Base-by-base conservation (phyloP, 2,113 vertebrate species). In the Ovis canadensis region DNA sequence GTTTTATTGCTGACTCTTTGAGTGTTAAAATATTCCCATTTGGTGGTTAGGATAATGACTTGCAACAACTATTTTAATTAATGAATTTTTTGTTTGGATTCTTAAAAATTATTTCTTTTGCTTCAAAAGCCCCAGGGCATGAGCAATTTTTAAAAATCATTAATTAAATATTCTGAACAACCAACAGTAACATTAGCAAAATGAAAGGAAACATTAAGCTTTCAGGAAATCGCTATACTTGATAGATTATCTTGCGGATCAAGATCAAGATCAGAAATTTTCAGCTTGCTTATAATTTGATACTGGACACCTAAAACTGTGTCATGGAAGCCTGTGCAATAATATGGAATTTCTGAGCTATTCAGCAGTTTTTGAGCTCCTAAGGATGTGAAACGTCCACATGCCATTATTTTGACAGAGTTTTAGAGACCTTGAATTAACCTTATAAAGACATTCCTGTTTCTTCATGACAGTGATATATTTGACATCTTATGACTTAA, bases 101-200 rank as follows among this genome's bases (percentile, higher is more conserved):
- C 97, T 90, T 25, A 52, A 95, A 96, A 98, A 74, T 40, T 94
- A 84, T 84, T 55, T 96, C 80, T 97, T 98, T 97, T 97, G 80
- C 97, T 97, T 98, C 93, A 88, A 97, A 98, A 98, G 43, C 77
- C 91, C 91, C 54, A 91, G 77, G 87, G 40, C 21, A 95, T 71
- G 60, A 85, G 80, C 36, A 90, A 81, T 83, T 85, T 45, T 82
- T 33, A 25, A 91, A 96, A 90, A 95, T 54, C 67, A 91, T 96
- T 97, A 97, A 98, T 97, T 98, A 98, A 96, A 97, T 93, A 98
- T 95, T 97, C 94, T 88, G 93, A 97, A 97, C 91, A 97, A 95
- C 67, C 67, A 95, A 90, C 50, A 95, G 8, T 93, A 87, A n/a
- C 48, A 57, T 92, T 88, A 94, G 88, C 45, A 91, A 97, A 95